A percentile compares a stretch with the other conserved stretches of the same genome.
phyloP scores from a whole-genome alignment of 2,797 vertebrate species.

The Glyptemys insculpta region DNA sequence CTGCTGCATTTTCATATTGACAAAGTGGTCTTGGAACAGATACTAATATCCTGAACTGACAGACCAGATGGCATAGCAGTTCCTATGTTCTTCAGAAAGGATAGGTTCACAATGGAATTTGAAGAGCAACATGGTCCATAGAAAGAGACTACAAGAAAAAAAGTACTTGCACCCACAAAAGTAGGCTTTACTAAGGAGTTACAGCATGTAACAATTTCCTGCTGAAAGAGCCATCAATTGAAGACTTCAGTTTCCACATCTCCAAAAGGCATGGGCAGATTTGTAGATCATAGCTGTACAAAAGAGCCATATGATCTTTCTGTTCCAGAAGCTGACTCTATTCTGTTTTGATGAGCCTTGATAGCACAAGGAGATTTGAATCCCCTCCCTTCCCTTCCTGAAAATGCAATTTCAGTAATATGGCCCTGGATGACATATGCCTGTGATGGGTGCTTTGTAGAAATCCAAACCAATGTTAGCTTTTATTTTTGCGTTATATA shows the following conservation, averaged over 20 bases:
- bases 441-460: not conserved
- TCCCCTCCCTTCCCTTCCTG: not conserved
- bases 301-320: not conserved
- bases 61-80: not conserved
- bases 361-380: not conserved
- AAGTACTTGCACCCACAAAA: not conserved
- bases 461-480: not conserved
- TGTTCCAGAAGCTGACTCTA: not conserved
- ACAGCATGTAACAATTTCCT: not conserved
- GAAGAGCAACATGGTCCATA: accelerated
- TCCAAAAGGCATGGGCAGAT: not conserved
- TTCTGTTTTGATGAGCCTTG: not conserved
- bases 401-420: not conserved
- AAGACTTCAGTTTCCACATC: not conserved
- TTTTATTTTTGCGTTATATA: not conserved
- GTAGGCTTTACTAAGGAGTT: not conserved
- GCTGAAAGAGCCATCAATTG: not conserved
- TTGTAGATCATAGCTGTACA: not conserved
- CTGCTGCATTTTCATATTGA: not conserved
- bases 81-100: not conserved
- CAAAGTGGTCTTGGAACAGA: not conserved
- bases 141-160: not conserved
- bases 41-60: not conserved
- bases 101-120: not conserved
- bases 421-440: accelerated